Conservation (phyloP, 2,888 invertebrate genomes). For the Macrophya annulata region DNA sequence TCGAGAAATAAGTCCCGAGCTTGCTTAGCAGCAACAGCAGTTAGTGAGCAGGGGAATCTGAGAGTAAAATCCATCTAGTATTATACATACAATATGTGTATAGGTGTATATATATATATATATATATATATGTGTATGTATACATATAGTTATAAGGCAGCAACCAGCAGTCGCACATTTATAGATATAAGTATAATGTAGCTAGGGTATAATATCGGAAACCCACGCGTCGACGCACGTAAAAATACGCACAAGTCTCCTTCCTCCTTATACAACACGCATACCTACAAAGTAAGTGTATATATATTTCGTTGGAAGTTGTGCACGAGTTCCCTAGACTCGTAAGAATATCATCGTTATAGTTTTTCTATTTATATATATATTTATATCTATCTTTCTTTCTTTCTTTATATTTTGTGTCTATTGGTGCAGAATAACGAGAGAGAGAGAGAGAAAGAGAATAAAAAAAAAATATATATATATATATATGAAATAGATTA, state of each 20-base stretch:
- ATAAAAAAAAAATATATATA: not conserved
- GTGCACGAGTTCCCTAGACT: not conserved
- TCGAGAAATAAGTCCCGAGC: too few relatives aligned
- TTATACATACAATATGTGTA: not conserved
- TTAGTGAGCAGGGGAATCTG: too few relatives aligned
- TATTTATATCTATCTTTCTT: too few relatives aligned
- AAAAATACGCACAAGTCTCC: conserved; percentile 30
- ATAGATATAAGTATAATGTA: not conserved
- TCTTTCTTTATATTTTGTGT: not conserved
- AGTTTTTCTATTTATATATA: too few relatives aligned
- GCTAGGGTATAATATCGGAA: not conserved
- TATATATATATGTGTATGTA: not conserved
- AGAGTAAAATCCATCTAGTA: not conserved
- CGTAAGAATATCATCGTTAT: conserved; percentile 23
- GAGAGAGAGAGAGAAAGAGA: not conserved
- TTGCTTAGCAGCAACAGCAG: not conserved
- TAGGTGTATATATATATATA: not conserved
- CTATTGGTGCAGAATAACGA: not conserved
- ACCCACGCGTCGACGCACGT: conserved; percentile 45
- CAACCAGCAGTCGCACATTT: not conserved
- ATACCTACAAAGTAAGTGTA: not conserved
- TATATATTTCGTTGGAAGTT: not conserved
- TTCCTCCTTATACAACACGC: too few relatives aligned
- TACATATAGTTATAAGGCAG: not conserved
- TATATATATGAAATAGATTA: conserved; percentile 39